These are phyloP conservation scores for Chromobotia macracanthus DNA, from an alignment of 2,797 vertebrate genomes.

Conservation along the genomic window DNA sequence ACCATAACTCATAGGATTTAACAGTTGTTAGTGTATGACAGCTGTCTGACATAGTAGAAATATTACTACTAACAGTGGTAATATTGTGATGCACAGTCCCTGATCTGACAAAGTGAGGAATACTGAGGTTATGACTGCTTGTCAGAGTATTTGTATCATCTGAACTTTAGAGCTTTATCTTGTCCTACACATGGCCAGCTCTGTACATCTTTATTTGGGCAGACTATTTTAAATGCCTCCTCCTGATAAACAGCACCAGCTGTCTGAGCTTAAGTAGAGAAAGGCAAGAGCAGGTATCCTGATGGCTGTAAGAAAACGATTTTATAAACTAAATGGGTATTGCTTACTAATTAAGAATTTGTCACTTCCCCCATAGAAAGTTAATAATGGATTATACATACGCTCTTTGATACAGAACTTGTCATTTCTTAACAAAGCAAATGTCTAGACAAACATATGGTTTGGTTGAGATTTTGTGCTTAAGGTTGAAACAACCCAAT, in stretches of 20 bases:
- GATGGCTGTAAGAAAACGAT: conserved; percentile 44
- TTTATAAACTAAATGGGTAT: conserved; percentile 8
- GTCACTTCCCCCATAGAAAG: conserved; percentile 7
- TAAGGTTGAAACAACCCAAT: not conserved
- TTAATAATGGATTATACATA: not conserved
- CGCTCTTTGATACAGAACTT: not conserved
- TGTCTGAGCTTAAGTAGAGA: conserved; percentile 63
- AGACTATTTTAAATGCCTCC: conserved; percentile 76
- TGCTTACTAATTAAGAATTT: conserved; percentile 3
- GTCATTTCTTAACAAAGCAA: not conserved
- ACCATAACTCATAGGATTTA: not conserved
- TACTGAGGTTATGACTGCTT: conserved; percentile 28
- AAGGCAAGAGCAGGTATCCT: conserved; percentile 29
- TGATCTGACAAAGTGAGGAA: conserved; percentile 40
- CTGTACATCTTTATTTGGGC: conserved; percentile 72
- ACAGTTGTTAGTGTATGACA: not conserved
- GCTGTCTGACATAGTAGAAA: not conserved
- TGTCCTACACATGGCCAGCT: conserved; percentile 62
- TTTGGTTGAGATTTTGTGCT: not conserved
- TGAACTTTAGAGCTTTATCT: conserved; percentile 52
- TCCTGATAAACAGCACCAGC: conserved; percentile 79
- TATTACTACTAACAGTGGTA: not conserved
- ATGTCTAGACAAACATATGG: not conserved
- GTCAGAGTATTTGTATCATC: conserved; percentile 52
- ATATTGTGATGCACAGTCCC: not conserved